Base-by-base conservation (phyloP, 2,113 vertebrate genomes). In the Psittacula cyanocephala region DNA sequence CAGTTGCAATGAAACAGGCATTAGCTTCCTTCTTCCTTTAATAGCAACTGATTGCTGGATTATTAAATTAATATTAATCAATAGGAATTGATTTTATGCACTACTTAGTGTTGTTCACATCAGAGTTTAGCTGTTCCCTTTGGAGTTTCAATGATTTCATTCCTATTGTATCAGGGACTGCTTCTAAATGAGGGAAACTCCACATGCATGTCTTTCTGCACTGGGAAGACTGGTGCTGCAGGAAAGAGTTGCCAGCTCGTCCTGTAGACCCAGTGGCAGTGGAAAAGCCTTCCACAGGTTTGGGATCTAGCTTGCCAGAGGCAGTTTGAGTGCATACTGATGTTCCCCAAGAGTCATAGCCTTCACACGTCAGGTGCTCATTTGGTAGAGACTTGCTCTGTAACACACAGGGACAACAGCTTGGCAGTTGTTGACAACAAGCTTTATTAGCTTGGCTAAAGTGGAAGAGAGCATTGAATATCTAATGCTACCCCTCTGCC, bases 291-390 rank as follows among this genome's bases (percentile, higher is more conserved):
- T 64, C 29, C 57, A 67, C 16, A 16, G 7, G 7, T 72, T 47
- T 87, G 39, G 16, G 25, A 60, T 39, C 31, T 41, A 25, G 14
- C 46, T 71, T 86, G 20, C 22, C 55, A 88, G 49, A 41, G 17
- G 15, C 29, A 41, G 37, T 33, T 14, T 60, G 47, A 23, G 33
- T 39, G 6, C 33, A 68, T 8, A 22, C 7, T 5, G 12, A 46
- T 15, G 19, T 24, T 20, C 0, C 0, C 33, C 28, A 72, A 16
- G 2, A 47, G 10, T 49, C 0, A 2, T 22, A 60, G 6, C 14
- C 9, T 78, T 71, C 31, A 3, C 22, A 28, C 1, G 1, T 41
- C 20, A 41, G 39, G 15, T 3, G 6, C 8, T 74, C 12, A 22
- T 50, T 44, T 49, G 43, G 6, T 72, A 75, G 19, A 71, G 20